A percentile compares a stretch with the other conserved stretches of the same genome.
These are phyloP conservation scores for Lonchura striata DNA, from an alignment of 2,113 vertebrate genomes.

Conservation along the genomic window DNA sequence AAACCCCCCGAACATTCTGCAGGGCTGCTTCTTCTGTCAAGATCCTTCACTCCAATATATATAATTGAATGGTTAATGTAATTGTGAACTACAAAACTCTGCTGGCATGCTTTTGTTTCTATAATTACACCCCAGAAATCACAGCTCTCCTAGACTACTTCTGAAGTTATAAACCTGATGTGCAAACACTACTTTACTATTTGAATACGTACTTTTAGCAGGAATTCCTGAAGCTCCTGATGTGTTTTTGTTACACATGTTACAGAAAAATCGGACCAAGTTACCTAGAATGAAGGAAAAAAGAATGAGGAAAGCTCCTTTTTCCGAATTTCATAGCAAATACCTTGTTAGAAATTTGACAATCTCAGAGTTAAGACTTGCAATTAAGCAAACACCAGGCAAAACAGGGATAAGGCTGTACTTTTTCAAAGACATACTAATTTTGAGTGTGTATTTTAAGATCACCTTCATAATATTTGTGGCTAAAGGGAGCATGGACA, in stretches of 20 bases:
- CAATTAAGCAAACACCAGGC: neutral
- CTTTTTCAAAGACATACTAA: neutral
- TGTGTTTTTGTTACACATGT: conserved; percentile 91
- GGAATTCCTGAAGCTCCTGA: conserved; percentile 90
- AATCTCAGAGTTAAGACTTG: neutral
- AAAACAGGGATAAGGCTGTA: neutral
- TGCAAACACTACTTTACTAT: neutral
- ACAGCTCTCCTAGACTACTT: neutral
- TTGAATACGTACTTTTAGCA: conserved; percentile 83
- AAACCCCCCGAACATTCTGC: neutral
- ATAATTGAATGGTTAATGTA: neutral
- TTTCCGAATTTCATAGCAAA: neutral
- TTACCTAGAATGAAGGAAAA: conserved; percentile 79
- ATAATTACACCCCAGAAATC: neutral
- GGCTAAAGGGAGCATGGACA: neutral
- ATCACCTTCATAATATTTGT: neutral
- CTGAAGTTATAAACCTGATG: neutral
- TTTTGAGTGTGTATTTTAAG: neutral
- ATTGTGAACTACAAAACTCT: neutral
- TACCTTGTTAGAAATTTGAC: neutral
- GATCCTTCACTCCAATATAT: neutral
- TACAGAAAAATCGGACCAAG: conserved; percentile 87
- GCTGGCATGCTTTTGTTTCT: neutral
- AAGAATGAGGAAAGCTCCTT: neutral
- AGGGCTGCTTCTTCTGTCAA: neutral